Evolutionary conservation across 2,797 vertebrate species (phyloP).

Genomic region (Gymnocypris eckloni): DNA sequence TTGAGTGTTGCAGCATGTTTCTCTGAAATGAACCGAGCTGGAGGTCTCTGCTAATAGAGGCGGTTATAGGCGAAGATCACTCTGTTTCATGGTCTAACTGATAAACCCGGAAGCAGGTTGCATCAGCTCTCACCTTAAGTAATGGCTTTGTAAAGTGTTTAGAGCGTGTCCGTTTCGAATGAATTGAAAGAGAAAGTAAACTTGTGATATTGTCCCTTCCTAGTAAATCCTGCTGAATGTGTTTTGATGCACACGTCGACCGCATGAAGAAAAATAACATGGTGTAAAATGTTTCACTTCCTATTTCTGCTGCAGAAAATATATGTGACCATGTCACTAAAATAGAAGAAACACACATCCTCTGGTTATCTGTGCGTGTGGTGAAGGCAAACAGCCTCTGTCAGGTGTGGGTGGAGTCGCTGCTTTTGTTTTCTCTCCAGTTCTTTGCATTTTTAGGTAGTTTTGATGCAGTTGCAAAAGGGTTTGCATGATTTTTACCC

Average conservation of each 20-base stretch:
- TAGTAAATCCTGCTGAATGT: too few relatives aligned
- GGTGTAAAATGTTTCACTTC: neutral
- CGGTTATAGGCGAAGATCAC: neutral
- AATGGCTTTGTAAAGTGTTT: neutral
- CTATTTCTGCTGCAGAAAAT: neutral
- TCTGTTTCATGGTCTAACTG: neutral
- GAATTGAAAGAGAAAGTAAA: slow-evolving; percentile 24
- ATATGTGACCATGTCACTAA: neutral
- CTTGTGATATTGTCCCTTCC: neutral
- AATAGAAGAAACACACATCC: neutral
- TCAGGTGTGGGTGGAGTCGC: slow-evolving; percentile 20
- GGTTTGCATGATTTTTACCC: neutral
- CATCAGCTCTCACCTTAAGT: neutral
- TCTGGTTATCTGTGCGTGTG: slow-evolving; percentile 41
- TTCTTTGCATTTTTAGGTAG: neutral
- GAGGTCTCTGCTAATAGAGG: slow-evolving; percentile 1
- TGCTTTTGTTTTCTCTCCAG: neutral
- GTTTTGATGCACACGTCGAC: neutral
- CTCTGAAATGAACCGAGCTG: neutral
- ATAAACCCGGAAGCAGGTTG: neutral
- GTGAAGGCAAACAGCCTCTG: slow-evolving; percentile 34
- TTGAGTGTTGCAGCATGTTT: neutral
- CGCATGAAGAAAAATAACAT: neutral
- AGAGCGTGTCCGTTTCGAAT: neutral
- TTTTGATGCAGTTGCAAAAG: neutral